These are phyloP conservation scores for Diabrotica undecimpunctata DNA, from an alignment of 1,140 invertebrate species.

Conservation along the genomic window DNA sequence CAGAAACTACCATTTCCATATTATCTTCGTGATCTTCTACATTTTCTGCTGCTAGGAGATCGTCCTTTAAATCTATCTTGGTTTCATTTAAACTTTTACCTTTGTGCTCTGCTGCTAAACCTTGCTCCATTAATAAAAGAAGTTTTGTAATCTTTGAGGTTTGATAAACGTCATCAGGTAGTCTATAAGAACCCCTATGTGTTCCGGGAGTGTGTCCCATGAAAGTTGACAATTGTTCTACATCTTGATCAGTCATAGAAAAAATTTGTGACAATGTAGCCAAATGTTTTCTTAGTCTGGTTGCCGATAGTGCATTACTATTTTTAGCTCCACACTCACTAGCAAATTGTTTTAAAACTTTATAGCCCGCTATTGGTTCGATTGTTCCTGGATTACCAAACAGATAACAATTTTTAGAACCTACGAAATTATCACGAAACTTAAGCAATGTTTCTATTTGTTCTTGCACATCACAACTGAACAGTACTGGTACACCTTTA, in stretches of 20 bases:
- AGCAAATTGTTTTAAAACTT: no score
- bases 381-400: no score
- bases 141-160: constrained; percentile 40
- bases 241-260: constrained; percentile 36
- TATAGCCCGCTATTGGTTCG: no score
- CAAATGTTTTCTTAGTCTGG: constrained; percentile 41
- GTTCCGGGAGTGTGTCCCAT: constrained; percentile 35
- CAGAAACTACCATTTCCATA: background rate
- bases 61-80: constrained; percentile 36
- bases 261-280: constrained; percentile 43
- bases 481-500: constrained; percentile 30
- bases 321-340: no score
- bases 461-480: constrained; percentile 26
- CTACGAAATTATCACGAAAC: no score
- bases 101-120: constrained; percentile 36
- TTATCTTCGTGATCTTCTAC: background rate
- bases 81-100: constrained; percentile 42
- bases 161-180: constrained; percentile 37
- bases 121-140: constrained; percentile 41
- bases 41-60: constrained; percentile 18
- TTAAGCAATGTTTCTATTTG: constrained; percentile 23
- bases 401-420: no score
- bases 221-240: constrained; percentile 40
- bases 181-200: constrained; percentile 26
- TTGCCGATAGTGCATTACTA: constrained; percentile 33